phyloP scores from a whole-genome alignment of 2,113 vertebrate genomes.

The Lutjanus erythropterus region DNA sequence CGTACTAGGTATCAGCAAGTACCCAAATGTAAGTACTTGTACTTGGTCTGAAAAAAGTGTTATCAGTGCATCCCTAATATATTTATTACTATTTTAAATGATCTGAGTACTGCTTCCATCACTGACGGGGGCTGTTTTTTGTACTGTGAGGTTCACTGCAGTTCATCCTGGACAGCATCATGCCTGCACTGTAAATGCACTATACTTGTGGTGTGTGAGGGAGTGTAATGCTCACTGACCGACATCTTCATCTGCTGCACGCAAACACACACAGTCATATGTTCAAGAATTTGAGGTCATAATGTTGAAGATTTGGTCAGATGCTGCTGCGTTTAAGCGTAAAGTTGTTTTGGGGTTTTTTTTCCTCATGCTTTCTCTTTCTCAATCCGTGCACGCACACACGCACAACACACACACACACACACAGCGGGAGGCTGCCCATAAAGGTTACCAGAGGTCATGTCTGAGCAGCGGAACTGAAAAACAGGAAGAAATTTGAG shows the following conservation, averaged over 20 bases:
- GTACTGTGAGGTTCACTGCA: not conserved
- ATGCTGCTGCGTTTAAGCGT: not conserved
- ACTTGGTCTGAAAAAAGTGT: no score
- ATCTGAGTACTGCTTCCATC: not conserved
- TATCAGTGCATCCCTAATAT: no score
- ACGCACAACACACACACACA: conserved; percentile 4
- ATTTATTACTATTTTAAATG: not conserved
- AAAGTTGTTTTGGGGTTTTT: not conserved
- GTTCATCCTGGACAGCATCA: conserved; percentile 1
- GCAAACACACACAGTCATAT: not conserved
- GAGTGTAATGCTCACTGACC: conserved; percentile 39
- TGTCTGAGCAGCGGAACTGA: conserved; percentile 48
- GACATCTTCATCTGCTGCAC: conserved; percentile 7
- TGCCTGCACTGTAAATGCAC: conserved; percentile 16
- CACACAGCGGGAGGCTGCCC: conserved; percentile 11
- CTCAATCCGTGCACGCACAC: not conserved
- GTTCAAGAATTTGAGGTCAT: not conserved
- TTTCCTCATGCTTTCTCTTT: not conserved
- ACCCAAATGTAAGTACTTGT: no score
- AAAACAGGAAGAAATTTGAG: conserved; percentile 68
- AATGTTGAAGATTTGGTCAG: not conserved
- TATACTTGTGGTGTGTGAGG: conserved; percentile 24
- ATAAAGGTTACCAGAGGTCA: conserved; percentile 56
- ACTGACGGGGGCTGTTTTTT: not conserved
- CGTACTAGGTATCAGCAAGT: no score